Conservation (phyloP, 1,140 invertebrate genomes). For the Coptotermes formosanus region DNA sequence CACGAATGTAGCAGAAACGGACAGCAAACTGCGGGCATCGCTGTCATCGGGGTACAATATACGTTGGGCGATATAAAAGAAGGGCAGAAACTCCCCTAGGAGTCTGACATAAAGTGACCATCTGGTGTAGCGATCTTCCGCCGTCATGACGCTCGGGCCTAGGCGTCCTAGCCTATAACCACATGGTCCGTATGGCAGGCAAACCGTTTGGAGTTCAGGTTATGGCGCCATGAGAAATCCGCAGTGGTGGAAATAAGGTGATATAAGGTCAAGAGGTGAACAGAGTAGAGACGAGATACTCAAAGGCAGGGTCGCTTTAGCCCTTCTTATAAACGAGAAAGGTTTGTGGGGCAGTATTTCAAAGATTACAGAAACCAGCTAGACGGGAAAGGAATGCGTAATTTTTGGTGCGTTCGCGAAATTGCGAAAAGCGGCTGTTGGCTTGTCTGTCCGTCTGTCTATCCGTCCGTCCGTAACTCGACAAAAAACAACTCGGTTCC, state of each 20-base stretch:
- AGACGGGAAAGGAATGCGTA: too few relatives aligned
- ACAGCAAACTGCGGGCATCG: neutral
- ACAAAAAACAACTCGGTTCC: too few relatives aligned
- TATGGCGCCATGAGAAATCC: neutral
- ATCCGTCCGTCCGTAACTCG: too few relatives aligned
- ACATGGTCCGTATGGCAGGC: neutral
- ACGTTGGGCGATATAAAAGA: neutral
- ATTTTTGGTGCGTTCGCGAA: too few relatives aligned
- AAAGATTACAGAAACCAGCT: too few relatives aligned
- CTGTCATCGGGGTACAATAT: neutral
- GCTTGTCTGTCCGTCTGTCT: too few relatives aligned
- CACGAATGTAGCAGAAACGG: neutral
- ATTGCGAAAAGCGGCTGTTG: too few relatives aligned
- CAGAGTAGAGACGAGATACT: neutral
- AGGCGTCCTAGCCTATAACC: neutral
- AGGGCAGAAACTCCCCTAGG: neutral
- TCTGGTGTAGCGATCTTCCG: neutral
- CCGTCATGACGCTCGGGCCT: neutral
- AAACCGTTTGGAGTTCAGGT: neutral
- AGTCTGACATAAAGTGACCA: neutral
- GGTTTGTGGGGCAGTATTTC: too few relatives aligned
- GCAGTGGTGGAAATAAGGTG: neutral
- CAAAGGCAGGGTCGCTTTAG: too few relatives aligned
- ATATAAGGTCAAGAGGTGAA: neutral
- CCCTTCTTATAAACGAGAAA: too few relatives aligned